Conservation (phyloP, 2,888 invertebrate species). For the Aphodius granarius region DNA sequence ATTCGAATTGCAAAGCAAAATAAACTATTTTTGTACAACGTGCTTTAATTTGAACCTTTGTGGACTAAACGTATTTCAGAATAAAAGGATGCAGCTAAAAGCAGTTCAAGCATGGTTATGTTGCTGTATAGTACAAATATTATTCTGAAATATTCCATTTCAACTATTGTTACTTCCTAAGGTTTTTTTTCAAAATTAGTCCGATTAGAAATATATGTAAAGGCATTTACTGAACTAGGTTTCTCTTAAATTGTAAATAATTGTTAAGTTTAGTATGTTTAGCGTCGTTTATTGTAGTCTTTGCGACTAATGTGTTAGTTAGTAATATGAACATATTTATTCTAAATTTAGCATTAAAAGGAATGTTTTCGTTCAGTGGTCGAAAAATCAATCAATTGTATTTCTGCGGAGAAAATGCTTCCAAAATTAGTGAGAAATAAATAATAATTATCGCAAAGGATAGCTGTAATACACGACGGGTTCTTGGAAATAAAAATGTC, state of each 20-base stretch:
- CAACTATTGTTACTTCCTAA: not conserved
- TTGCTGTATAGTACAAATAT: not conserved
- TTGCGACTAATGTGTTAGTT: not conserved
- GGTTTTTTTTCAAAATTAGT: no score
- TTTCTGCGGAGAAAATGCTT: slow-evolving; percentile 13
- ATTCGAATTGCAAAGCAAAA: not conserved
- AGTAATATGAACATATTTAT: slow-evolving; percentile 11
- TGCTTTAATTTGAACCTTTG: not conserved
- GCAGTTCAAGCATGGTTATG: not conserved
- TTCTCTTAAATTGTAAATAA: not conserved
- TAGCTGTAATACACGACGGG: not conserved
- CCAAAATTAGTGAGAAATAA: slow-evolving; percentile 9
- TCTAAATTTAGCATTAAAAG: slow-evolving; percentile 3
- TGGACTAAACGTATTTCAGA: not conserved
- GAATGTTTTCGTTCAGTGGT: not conserved
- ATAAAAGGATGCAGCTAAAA: not conserved
- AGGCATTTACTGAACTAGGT: not conserved
- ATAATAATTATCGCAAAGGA: not conserved
- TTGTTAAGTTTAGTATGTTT: not conserved
- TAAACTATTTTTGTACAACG: not conserved
- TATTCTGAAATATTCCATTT: not conserved
- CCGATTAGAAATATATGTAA: not conserved
- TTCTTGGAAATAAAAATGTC: slow-evolving; percentile 1
- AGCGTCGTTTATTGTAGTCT: not conserved
- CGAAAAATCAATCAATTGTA: not conserved